Conservation (phyloP, 92 coral and sea anemone species). For the Porites divaricata region DNA sequence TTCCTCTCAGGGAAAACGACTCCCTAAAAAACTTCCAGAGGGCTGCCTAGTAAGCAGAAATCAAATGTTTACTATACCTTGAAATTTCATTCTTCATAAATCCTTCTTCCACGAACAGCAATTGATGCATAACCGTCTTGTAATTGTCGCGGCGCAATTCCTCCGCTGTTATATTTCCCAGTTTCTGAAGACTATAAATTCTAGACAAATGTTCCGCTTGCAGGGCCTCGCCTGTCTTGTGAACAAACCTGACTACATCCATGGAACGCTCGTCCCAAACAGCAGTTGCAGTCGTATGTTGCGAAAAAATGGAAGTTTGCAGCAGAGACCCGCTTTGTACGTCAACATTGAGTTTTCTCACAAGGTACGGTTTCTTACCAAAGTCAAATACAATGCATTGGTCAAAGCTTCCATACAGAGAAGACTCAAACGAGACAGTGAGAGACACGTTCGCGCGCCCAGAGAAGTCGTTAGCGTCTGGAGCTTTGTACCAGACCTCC, state of each 20-base stretch:
- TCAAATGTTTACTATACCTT: constrained; percentile 42
- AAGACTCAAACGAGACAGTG: constrained; percentile 53
- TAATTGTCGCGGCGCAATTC: constrained; percentile 41
- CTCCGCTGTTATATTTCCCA: constrained; percentile 27
- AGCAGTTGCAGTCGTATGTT: background rate
- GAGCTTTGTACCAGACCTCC: constrained; percentile 35
- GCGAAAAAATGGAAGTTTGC: constrained; percentile 6
- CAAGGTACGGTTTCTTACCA: constrained; percentile 67
- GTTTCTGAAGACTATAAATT: constrained; percentile 50
- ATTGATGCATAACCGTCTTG: constrained; percentile 64
- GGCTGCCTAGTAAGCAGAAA: too few relatives aligned
- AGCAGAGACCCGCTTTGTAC: constrained; percentile 39
- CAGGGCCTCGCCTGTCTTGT: constrained; percentile 21
- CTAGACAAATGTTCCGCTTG: constrained; percentile 41
- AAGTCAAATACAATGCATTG: constrained; percentile 78
- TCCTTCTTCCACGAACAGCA: constrained; percentile 76
- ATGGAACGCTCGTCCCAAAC: constrained; percentile 49
- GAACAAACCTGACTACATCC: constrained; percentile 36
- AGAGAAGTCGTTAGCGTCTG: background rate
- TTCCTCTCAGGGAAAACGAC: too few relatives aligned
- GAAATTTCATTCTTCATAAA: constrained; percentile 75
- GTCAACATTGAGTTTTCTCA: constrained; percentile 65
- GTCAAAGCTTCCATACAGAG: constrained; percentile 68
- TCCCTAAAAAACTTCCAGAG: too few relatives aligned
- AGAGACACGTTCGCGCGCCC: constrained; percentile 34